These are phyloP conservation scores for Pollenia griseotomentosa DNA, from an alignment of 2,888 invertebrate genomes.

Conservation along the genomic window DNA sequence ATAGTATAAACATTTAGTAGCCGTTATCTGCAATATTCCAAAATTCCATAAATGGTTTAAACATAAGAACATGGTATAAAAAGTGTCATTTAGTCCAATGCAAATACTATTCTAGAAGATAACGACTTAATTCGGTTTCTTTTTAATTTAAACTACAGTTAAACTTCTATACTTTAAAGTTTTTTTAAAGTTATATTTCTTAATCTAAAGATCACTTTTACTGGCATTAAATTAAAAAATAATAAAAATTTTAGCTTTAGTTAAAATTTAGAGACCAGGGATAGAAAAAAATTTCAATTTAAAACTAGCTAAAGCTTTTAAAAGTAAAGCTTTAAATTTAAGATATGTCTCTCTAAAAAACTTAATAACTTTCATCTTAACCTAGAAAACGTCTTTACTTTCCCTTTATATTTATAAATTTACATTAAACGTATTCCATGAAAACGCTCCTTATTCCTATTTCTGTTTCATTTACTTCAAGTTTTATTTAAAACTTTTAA, in stretches of 20 bases:
- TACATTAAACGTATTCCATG: constrained; percentile 27
- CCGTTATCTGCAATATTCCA: too few relatives aligned
- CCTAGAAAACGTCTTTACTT: constrained; percentile 49
- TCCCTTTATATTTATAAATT: constrained; percentile 18
- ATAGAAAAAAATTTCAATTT: background rate
- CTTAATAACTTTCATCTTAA: background rate
- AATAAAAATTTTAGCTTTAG: background rate
- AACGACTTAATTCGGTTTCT: too few relatives aligned
- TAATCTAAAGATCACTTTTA: constrained; percentile 38
- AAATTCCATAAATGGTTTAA: too few relatives aligned
- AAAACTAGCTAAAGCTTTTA: background rate
- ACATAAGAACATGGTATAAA: too few relatives aligned
- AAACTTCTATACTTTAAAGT: too few relatives aligned
- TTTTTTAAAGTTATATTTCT: background rate
- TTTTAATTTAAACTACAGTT: too few relatives aligned
- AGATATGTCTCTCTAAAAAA: background rate
- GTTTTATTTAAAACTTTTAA: constrained; percentile 75
- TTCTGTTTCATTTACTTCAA: constrained; percentile 27
- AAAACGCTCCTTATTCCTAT: constrained; percentile 24
- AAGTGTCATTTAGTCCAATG: too few relatives aligned
- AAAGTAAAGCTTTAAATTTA: background rate
- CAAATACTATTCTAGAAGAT: too few relatives aligned
- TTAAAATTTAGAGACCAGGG: background rate
- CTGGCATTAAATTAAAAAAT: constrained; percentile 2
- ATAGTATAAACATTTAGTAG: too few relatives aligned